Evolutionary conservation across 2,888 invertebrate species (phyloP), one percentile per base, ranked within the genome.

Genomic region (Endotricha flammealis): DNA sequence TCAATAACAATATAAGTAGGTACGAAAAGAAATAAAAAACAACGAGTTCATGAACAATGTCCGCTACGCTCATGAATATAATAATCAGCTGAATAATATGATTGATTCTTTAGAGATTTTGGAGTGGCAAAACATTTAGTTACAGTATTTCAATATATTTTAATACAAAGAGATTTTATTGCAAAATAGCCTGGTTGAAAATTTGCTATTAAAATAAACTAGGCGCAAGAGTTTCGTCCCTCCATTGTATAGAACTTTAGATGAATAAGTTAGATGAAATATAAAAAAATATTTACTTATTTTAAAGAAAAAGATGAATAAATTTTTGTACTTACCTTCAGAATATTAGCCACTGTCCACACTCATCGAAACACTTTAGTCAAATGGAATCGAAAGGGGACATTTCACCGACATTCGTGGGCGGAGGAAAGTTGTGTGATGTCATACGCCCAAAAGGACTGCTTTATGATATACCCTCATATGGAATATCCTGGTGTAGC

Each of bases 351-450:
- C 24, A 43, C 36, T 28, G 36, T 11, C 30, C 37, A 27, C 35
- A 32, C 42, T 32, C 41, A 17, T 33, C 41, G 29, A 38, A 36
- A 25, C 36, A 27, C 39, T 39, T 32, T 11, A 11, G 29, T 27
- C 30, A 51, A 65, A 58, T 64, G 64, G 38, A 48, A 30, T 23
- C 28, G 37, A 38, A 47, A 41, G 37, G 22, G 35, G 38, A 12
- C 23, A 31, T 33, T 49, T 50, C 52, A 39, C 41, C 36, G 35
- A 22, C 14, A n/a, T 10, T 42, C 46, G 57, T 53, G 31, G 52
- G 56, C 42, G 49, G 44, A 57, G 49, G 65, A 67, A 65, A 67
- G 68, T 57, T 30, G 41, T 32, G 43, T 70, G 64, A 65, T 53
- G 52, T 67, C 67, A 65, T 40, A 38, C 27, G 22, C 30, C 53